Percentiles rank a stretch among this genome's conserved stretches.
phyloP scores from a whole-genome alignment of 2,113 vertebrate species.

The Cyprinodon tularosa region DNA sequence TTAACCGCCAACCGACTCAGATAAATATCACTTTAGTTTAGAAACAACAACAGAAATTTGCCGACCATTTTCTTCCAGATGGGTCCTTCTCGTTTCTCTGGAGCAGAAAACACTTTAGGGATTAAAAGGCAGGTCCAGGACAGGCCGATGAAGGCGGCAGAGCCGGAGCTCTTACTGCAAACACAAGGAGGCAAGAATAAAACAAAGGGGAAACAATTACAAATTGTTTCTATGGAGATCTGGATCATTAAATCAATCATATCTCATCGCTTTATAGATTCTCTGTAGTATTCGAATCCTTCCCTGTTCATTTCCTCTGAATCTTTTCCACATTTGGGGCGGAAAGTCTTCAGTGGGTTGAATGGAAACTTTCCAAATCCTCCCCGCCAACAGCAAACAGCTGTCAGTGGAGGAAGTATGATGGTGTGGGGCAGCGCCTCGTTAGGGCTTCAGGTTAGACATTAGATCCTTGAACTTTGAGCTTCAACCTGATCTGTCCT shows the following conservation, averaged over 20 bases:
- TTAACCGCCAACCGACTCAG: neutral
- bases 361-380: no score
- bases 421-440: no score
- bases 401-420: no score
- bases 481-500: no score
- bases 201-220: neutral
- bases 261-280: neutral
- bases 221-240: neutral
- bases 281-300: no score
- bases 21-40: neutral
- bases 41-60: rapidly evolving
- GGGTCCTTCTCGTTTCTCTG: conserved; percentile 87
- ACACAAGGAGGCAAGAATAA: neutral
- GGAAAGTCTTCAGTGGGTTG: no score
- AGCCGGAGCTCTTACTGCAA: conserved; percentile 90
- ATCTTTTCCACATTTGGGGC: no score
- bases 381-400: no score
- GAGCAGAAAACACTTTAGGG: conserved; percentile 81
- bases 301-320: no score
- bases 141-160: conserved; percentile 88
- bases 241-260: neutral
- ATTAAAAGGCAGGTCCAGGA: conserved; percentile 94
- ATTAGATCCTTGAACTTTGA: no score
- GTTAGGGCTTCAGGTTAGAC: no score
- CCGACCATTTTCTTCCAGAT: conserved; percentile 94